Base-by-base conservation (phyloP, 2,113 vertebrate species). In the Murina feae region DNA sequence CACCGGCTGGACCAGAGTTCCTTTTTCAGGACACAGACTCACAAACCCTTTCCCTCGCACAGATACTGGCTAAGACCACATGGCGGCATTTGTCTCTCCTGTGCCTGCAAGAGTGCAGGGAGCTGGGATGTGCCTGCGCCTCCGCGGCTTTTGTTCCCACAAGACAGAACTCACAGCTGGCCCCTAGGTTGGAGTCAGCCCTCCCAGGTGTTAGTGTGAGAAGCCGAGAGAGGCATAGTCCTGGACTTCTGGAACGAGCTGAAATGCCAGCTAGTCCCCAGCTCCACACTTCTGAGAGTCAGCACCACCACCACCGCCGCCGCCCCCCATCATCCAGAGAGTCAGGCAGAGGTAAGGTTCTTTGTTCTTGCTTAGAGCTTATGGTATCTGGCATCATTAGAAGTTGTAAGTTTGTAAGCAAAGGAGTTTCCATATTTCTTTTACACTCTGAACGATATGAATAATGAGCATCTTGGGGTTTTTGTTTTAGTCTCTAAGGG, bases 351-450 rank as follows among this genome's bases (percentile, higher is more conserved):
- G 37, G 58, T 32, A 42, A 39, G 0, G 2, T 21, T 5, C 32
- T 92, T 85, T 53, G 86, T 55, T 78, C 69, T 80, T 23, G 25
- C 86, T 68, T 69, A 21, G 51, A 51, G n/a, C n/a, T 51, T 25
- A 23, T 58, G n/a, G 53, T 25, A 7, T 60, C 51, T 95, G 47
- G 6, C 6, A 20, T 66, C 72, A 78, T 1, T 35, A 16, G 5
- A 92, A 72, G 10, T 21, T 37, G 55, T 39, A 75, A 58, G 30
- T 79, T 79, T 60, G 9, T 83, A 87, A 72, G 47, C 69, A 79
- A 47, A 47, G 28, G 37, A 5, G 14, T 51, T 89, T 72, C 51
- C 25, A 0, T 60, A 25, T 44, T 49, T 74, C 44, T 84, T 65
- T 87, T 55, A 49, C 18, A 80, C 17, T 89, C 53, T 25, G 65